A percentile compares a stretch with the other conserved stretches of the same genome.
These are phyloP conservation scores for Lacerta agilis DNA, from an alignment of 2,797 vertebrate species.

Conservation along the genomic window DNA sequence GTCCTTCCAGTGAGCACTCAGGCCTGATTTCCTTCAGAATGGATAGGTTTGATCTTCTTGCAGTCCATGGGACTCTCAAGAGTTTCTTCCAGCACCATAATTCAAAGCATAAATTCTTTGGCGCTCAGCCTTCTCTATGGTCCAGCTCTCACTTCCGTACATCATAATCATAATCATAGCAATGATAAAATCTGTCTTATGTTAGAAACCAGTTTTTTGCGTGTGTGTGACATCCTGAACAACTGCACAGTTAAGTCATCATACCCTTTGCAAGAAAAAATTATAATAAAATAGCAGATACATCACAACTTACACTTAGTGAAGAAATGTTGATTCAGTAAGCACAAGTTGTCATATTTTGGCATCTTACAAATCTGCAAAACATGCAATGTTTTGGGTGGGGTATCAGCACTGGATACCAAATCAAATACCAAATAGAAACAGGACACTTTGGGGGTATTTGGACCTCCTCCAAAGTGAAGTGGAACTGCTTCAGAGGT, in stretches of 20 bases:
- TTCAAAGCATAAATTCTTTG: no score
- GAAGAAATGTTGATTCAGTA: not conserved
- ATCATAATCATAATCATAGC: not conserved
- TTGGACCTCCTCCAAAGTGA: not conserved
- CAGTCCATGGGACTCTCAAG: no score
- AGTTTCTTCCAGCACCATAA: no score
- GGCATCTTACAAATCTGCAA: not conserved
- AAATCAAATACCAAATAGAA: not conserved
- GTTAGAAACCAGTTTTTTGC: not conserved
- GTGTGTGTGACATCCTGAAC: not conserved
- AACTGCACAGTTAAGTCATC: no score
- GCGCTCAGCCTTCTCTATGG: no score
- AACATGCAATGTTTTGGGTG: not conserved
- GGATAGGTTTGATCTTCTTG: no score
- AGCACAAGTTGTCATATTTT: not conserved
- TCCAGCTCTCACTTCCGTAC: no score
- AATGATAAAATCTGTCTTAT: not conserved
- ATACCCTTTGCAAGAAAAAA: not conserved
- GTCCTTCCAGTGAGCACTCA: no score
- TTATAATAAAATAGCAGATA: not conserved
- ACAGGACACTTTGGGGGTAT: not conserved
- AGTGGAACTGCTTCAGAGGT: not conserved
- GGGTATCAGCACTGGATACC: not conserved
- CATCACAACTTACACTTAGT: not conserved
- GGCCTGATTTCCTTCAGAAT: no score